These are phyloP conservation scores for Cydia amplana DNA, from an alignment of 1,140 invertebrate species.

Conservation along the genomic window DNA sequence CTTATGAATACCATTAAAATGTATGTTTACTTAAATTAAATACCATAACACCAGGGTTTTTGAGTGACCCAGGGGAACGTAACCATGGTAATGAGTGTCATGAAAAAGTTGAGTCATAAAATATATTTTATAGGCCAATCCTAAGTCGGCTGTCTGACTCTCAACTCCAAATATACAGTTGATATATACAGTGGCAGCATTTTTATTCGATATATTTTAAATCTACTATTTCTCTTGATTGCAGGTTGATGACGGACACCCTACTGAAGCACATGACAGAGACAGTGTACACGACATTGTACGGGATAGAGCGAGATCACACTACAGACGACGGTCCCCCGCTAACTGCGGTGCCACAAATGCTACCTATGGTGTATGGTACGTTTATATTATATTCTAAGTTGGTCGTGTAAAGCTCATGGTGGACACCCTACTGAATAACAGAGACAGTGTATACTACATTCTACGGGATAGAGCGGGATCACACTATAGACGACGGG, in stretches of 20 bases:
- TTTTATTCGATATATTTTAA: background rate
- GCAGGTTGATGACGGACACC: slow-evolving; percentile 64
- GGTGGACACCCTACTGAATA: slow-evolving; percentile 66
- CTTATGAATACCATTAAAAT: too few relatives aligned
- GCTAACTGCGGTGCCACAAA: slow-evolving; percentile 53
- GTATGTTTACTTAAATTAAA: too few relatives aligned
- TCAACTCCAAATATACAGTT: too few relatives aligned
- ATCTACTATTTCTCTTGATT: slow-evolving; percentile 32
- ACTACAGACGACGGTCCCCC: slow-evolving; percentile 59
- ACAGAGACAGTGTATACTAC: slow-evolving; percentile 79
- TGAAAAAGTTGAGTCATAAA: too few relatives aligned
- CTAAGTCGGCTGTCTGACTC: too few relatives aligned
- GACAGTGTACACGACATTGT: slow-evolving; percentile 79
- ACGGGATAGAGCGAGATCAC: slow-evolving; percentile 67
- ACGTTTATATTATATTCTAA: slow-evolving; percentile 6
- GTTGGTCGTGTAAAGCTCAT: slow-evolving; percentile 44
- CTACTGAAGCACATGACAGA: slow-evolving; percentile 75
- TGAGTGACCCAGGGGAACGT: too few relatives aligned
- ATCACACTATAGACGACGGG: slow-evolving; percentile 54
- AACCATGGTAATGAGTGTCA: too few relatives aligned
- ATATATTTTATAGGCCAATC: too few relatives aligned
- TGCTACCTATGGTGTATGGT: slow-evolving; percentile 68
- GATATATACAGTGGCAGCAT: too few relatives aligned
- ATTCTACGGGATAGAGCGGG: slow-evolving; percentile 76
- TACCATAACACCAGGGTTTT: too few relatives aligned